Evolutionary conservation across 2,797 vertebrate genomes (phyloP).

Genomic region (Karalla daura): DNA sequence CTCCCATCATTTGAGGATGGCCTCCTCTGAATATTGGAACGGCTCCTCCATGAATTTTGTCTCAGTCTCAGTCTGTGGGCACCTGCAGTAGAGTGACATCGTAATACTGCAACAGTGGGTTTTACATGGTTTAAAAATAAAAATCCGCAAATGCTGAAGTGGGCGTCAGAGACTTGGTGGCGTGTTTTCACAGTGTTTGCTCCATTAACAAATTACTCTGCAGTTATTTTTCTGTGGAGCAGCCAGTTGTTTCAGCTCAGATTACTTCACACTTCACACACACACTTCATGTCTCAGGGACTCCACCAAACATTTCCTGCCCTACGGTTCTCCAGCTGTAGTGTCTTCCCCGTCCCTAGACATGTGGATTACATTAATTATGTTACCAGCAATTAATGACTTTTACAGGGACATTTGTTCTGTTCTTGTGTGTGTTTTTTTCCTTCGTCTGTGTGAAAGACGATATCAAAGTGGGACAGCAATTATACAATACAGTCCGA

Average conservation of each 20-base stretch:
- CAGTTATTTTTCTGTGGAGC: neutral
- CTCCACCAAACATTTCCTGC: conserved; percentile 2
- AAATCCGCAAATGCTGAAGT: neutral
- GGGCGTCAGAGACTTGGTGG: neutral
- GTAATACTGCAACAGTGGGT: no score
- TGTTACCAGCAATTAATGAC: conserved; percentile 37
- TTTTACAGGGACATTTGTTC: conserved; percentile 55
- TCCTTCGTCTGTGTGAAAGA: conserved; percentile 41
- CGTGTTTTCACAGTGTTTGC: neutral
- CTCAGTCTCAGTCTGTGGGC: no score
- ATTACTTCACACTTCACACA: neutral
- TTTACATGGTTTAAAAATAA: no score
- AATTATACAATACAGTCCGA: conserved; percentile 62
- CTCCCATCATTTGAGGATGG: no score
- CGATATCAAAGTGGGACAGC: conserved; percentile 69
- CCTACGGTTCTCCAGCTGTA: neutral
- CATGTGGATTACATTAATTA: conserved; percentile 43
- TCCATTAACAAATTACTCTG: neutral
- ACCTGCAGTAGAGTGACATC: no score
- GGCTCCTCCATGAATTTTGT: no score
- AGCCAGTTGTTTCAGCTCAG: neutral
- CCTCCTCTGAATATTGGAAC: no score
- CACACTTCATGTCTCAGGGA: neutral
- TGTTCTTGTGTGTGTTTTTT: conserved; percentile 40
- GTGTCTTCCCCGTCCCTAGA: conserved; percentile 22